Base-by-base conservation (phyloP, 2,888 invertebrate species). In the Seira musarum region DNA sequence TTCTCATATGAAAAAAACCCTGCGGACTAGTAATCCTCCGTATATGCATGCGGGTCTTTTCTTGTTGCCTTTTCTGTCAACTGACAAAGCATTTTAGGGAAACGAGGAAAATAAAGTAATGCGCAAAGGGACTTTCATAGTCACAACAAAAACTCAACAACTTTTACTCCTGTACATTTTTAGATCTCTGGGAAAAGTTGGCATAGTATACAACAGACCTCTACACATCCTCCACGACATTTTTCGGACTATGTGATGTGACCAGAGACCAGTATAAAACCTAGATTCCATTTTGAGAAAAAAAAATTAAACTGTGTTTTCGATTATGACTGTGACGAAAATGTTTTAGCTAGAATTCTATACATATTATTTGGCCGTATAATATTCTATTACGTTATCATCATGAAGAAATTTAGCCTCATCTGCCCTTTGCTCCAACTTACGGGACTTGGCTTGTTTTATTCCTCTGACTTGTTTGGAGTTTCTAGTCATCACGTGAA, bases 1-100 rank as follows among this genome's bases (percentile, higher is more conserved):
- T 60, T 10, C 2, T 1, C 21, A 21, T 17, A 21, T 13, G 60
- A 10, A 17, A n/a, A 70, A 70, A 70, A 25, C 70, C 61, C 61
- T 15, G 35, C 10, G 61, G 61, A 70, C 35, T 25, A 69, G 22
- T 70, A 70, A 35, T 60, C 70, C 35, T 70, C 70, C 61, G 35
- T 60, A 61, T 70, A 61, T 60, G 19, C 61, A 19, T 21, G 10
- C 60, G n/a, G 10, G 15, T 61, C 40, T 21, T 68, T 22, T 68
- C 19, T 21, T 53, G 53, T 69, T 40, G 19, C 17, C 17, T 40
- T 66, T 40, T 22, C 66, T 64, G 64, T 64, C 64, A 64, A 64
- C 64, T 64, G 64, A 64, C 64, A 40, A 13, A 10, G 25, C 17
- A 21, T 66, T 66, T 40, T 1, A 35, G 64, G n/a, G n/a, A n/a